These are phyloP conservation scores for Platanista minor DNA, from an alignment of 2,113 vertebrate genomes.

Conservation along the genomic window DNA sequence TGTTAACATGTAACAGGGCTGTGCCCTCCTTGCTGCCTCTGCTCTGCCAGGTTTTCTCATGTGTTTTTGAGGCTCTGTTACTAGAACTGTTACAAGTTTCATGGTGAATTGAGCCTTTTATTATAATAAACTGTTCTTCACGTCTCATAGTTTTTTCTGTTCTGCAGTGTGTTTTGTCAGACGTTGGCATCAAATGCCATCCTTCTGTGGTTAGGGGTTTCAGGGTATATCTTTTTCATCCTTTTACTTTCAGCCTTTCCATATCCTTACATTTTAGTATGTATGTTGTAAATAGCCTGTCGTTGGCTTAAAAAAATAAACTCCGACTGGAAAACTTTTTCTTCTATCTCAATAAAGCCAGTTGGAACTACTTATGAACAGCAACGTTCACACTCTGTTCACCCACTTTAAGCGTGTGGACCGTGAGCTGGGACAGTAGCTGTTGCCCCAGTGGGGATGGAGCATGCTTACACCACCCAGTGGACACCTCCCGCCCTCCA, in stretches of 20 bases:
- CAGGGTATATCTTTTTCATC: neutral
- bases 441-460: fast-evolving
- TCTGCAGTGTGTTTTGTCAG: neutral
- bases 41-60: neutral
- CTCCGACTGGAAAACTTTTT: neutral
- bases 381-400: fast-evolving
- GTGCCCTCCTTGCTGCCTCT: neutral
- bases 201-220: neutral
- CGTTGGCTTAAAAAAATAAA: neutral
- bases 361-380: neutral
- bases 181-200: neutral
- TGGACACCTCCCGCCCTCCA: neutral
- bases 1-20: neutral
- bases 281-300: no score
- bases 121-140: neutral
- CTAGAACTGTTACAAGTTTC: neutral
- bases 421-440: fast-evolving
- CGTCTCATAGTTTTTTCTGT: neutral
- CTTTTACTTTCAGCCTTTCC: neutral
- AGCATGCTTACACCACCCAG: fast-evolving
- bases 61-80: neutral
- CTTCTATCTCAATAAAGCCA: neutral
- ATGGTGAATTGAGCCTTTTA: neutral
- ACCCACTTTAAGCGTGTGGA: neutral
- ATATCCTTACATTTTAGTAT: neutral